A percentile compares a stretch with the other conserved stretches of the same genome.
These are phyloP conservation scores for Propithecus deckenii DNA, from an alignment of 2,797 vertebrate species.

Conservation along the genomic window DNA sequence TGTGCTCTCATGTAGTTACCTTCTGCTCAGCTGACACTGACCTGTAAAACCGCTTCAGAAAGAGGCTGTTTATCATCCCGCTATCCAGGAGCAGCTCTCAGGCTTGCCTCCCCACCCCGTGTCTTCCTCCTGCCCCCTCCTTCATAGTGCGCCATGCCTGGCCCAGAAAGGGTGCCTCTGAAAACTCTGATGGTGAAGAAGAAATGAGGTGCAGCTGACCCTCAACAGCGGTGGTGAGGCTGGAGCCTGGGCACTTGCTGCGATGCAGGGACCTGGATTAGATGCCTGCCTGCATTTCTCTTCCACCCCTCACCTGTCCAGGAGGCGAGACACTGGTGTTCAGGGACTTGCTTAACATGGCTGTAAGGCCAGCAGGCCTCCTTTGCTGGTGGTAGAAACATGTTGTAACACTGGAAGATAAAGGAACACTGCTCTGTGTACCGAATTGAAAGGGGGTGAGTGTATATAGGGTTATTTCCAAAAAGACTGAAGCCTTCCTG, in stretches of 20 bases:
- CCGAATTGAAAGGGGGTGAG: not conserved
- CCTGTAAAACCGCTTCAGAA: not conserved
- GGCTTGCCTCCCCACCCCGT: too few relatives aligned
- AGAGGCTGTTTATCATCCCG: not conserved
- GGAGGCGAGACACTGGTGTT: not conserved
- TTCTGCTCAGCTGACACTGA: slow-evolving; percentile 43
- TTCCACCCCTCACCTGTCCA: not conserved
- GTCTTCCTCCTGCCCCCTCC: not conserved
- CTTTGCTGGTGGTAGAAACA: not conserved
- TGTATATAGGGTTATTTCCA: not conserved
- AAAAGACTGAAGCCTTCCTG: not conserved
- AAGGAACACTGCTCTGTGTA: not conserved
- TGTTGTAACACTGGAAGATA: not conserved
- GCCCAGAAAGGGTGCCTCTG: not conserved
- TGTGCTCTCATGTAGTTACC: slow-evolving; percentile 61
- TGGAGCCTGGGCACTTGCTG: not conserved
- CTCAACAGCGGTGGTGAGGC: not conserved
- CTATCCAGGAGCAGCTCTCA: not conserved
- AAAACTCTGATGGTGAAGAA: not conserved
- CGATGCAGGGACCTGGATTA: not conserved
- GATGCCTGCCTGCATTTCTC: not conserved
- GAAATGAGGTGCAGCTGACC: not conserved
- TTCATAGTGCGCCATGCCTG: not conserved
- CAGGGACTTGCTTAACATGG: not conserved
- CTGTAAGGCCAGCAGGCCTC: not conserved